phyloP scores from a whole-genome alignment of 2,888 invertebrate genomes.

The Athetis lepigone region DNA sequence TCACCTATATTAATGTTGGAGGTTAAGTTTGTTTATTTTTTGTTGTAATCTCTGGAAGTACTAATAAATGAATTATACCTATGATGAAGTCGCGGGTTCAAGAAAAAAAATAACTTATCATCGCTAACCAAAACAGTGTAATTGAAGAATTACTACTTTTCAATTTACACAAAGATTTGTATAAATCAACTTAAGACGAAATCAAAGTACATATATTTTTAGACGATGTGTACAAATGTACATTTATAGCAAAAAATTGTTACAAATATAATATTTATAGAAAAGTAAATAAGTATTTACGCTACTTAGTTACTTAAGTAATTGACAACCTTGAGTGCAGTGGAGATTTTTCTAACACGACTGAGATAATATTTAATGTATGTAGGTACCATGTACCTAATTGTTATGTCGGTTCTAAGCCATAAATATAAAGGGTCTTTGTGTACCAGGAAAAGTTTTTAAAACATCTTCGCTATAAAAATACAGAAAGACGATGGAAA shows the following conservation, averaged over 20 bases:
- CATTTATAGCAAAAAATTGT: slow-evolving; percentile 5
- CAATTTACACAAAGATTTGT: slow-evolving; percentile 6
- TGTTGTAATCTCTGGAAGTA: no score
- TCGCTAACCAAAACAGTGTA: slow-evolving; percentile 18
- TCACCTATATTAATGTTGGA: no score
- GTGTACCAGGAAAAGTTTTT: background rate
- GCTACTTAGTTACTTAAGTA: slow-evolving; percentile 21
- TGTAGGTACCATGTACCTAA: slow-evolving; percentile 13
- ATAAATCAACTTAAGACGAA: background rate
- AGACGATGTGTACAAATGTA: background rate
- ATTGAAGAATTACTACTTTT: slow-evolving; percentile 11
- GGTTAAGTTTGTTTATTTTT: no score
- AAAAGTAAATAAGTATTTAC: slow-evolving; percentile 9
- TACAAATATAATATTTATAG: slow-evolving; percentile 8
- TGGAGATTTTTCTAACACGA: slow-evolving; percentile 28
- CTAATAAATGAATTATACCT: no score
- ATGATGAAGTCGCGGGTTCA: background rate
- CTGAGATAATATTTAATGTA: slow-evolving; percentile 23
- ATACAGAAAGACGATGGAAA: background rate
- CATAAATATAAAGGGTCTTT: slow-evolving; percentile 1
- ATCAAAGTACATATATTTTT: slow-evolving; percentile 7
- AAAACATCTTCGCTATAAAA: background rate
- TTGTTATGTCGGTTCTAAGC: slow-evolving; percentile 35
- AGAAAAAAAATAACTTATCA: slow-evolving; percentile 5
- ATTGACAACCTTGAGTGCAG: slow-evolving; percentile 26